Percentiles rank a stretch among this genome's conserved stretches.
phyloP scores from a whole-genome alignment of 2,888 invertebrate species.

The Dusona sp. region DNA sequence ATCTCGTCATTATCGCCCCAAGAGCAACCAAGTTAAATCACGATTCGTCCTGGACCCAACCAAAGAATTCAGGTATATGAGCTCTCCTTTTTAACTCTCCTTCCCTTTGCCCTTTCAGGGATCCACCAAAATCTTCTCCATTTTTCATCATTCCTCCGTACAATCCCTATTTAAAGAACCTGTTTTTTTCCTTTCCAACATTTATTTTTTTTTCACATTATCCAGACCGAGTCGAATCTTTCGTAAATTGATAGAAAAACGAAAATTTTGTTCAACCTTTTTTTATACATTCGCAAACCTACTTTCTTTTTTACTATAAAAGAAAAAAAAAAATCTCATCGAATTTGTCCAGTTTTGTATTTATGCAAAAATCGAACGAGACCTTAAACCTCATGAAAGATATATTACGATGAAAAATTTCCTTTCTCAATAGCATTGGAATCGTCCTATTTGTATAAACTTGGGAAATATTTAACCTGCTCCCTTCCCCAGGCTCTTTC shows the following conservation, averaged over 20 bases:
- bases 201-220: too few relatives aligned
- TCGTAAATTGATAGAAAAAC: not conserved
- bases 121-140: not conserved
- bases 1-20: constrained; percentile 37
- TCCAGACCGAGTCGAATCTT: too few relatives aligned
- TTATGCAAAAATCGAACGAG: not conserved
- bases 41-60: constrained; percentile 26
- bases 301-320: not conserved
- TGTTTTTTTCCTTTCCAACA: too few relatives aligned
- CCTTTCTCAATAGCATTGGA: not conserved
- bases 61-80: constrained; percentile 13
- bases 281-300: not conserved
- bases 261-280: not conserved
- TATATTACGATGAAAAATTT: not conserved
- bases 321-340: not conserved
- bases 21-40: not conserved
- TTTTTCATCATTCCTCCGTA: not conserved
- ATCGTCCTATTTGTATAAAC: constrained; percentile 7
- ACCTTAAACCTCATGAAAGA: not conserved
- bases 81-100: not conserved
- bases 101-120: not conserved
- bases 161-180: not conserved
- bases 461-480: not conserved
- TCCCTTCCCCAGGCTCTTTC: not conserved
- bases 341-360: not conserved